phyloP scores from a whole-genome alignment of 1,140 invertebrate genomes.

The Phymastichus coffea region DNA sequence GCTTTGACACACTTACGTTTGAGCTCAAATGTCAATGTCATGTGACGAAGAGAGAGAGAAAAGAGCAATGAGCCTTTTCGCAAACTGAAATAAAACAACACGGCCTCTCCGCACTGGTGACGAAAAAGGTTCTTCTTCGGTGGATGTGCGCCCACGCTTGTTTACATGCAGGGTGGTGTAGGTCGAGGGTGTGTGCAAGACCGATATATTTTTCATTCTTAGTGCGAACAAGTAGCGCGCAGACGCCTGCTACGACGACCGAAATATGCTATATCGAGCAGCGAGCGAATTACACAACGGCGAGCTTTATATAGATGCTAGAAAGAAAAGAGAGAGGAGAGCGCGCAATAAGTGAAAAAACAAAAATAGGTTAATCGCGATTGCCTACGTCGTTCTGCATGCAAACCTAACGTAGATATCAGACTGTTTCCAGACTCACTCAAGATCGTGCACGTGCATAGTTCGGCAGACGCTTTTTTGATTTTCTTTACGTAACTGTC shows the following conservation, averaged over 20 bases:
- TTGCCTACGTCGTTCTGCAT: constrained; percentile 2
- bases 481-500: constrained; percentile 8
- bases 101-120: too few species aligned
- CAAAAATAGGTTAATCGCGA: constrained; percentile 30
- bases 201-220: too few species aligned
- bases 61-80: not conserved
- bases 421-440: too few species aligned
- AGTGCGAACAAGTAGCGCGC: not conserved
- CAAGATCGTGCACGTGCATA: too few species aligned
- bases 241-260: too few species aligned
- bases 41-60: constrained; percentile 2
- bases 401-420: too few species aligned
- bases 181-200: too few species aligned
- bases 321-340: not conserved
- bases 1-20: constrained; percentile 18
- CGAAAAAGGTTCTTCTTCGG: too few species aligned
- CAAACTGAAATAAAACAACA: too few species aligned
- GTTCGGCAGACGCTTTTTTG: too few species aligned
- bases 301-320: constrained; percentile 24
- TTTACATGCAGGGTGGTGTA: too few species aligned
- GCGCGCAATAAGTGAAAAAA: constrained; percentile 22
- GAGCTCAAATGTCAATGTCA: constrained; percentile 24
- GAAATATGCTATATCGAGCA: constrained; percentile 28
- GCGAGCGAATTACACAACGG: constrained; percentile 28
- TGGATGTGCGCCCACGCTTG: too few species aligned